phyloP scores from a whole-genome alignment of 2,888 invertebrate genomes.

The Phalangium opilio region DNA sequence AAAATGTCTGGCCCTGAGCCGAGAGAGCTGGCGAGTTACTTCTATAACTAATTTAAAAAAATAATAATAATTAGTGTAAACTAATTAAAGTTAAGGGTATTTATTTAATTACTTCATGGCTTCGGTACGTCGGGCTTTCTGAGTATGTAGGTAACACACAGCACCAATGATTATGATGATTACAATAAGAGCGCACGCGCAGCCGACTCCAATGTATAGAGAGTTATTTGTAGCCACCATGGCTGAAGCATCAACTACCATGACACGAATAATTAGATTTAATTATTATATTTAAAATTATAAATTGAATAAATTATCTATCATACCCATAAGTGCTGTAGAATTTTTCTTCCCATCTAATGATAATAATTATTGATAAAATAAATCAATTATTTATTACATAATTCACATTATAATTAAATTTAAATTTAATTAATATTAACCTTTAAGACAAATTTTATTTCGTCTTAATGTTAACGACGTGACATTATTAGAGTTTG shows the following conservation, averaged over 20 bases:
- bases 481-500: conserved; percentile 47
- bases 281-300: not conserved
- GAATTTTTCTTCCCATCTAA: conserved; percentile 11
- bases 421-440: no score
- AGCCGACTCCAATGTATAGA: conserved; percentile 63
- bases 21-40: conserved; percentile 28
- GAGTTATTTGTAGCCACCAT: conserved; percentile 21
- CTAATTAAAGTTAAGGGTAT: not conserved
- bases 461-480: conserved; percentile 60
- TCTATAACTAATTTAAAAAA: conserved; percentile 4
- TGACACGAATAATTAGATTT: not conserved
- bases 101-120: not conserved
- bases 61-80: not conserved
- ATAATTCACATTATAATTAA: no score
- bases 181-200: conserved; percentile 53
- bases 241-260: conserved; percentile 9
- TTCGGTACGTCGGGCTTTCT: conserved; percentile 23
- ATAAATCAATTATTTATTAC: no score
- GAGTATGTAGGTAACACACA: conserved; percentile 31
- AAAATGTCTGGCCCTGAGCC: conserved; percentile 36
- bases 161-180: conserved; percentile 47
- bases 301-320: not conserved
- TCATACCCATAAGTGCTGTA: conserved; percentile 14
- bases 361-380: conserved; percentile 2
- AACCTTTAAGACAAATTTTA: conserved; percentile 68